A percentile compares a stretch with the other conserved stretches of the same genome.
Conservation (phyloP, 2,888 invertebrate species). For the Agonum fuliginosum region DNA sequence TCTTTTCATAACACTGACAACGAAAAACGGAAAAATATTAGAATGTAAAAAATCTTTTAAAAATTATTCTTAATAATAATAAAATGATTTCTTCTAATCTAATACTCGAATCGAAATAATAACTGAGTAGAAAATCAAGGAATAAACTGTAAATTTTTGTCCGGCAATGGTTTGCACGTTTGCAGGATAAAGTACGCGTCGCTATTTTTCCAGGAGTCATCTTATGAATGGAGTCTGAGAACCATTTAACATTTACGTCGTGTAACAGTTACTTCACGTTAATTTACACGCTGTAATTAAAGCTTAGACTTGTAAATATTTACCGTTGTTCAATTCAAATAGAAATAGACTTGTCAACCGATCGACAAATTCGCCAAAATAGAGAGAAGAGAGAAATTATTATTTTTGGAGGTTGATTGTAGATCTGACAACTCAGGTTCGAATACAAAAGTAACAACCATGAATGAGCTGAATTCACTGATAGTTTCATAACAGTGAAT, state of each 20-base stretch:
- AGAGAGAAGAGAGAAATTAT: background rate
- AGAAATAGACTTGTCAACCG: slow-evolving; percentile 55
- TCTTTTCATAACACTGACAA: no score
- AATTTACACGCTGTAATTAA: slow-evolving; percentile 57
- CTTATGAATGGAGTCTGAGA: slow-evolving; percentile 58
- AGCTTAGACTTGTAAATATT: slow-evolving; percentile 52
- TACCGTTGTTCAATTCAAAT: slow-evolving; percentile 54
- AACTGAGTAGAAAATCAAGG: background rate
- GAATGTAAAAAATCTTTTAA: no score
- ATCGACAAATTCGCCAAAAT: background rate
- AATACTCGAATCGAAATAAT: no score
- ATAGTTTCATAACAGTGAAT: no score
- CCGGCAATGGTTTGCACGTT: no score
- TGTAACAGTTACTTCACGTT: slow-evolving; percentile 55
- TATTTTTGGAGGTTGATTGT: no score
- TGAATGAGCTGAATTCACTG: no score
- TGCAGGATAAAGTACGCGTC: slow-evolving; percentile 35
- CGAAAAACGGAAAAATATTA: no score
- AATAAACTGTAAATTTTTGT: background rate
- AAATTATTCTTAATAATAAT: no score
- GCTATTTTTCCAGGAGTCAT: slow-evolving; percentile 51
- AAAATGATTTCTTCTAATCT: no score
- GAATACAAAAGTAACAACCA: no score
- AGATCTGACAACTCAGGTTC: no score
- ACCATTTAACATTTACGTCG: slow-evolving; percentile 58